These are phyloP conservation scores for Colletes collaris DNA, from an alignment of 2,888 invertebrate species.

Conservation along the genomic window DNA sequence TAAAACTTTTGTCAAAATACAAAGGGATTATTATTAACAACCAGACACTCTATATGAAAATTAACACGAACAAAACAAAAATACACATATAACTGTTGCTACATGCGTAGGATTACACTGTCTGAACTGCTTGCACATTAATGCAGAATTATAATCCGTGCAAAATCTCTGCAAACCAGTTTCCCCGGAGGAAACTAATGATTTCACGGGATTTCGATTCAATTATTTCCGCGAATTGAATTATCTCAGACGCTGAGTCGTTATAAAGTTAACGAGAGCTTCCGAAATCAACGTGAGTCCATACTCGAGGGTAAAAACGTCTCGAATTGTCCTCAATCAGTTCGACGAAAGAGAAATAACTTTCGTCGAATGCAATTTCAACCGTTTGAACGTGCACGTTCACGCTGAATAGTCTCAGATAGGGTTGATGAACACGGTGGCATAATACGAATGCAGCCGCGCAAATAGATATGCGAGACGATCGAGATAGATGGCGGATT, in stretches of 20 bases:
- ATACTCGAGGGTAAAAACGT: neutral
- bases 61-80: no score
- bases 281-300: slow-evolving; percentile 2
- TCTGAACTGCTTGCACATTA: no score
- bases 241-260: neutral
- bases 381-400: neutral
- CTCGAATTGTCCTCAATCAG: slow-evolving; percentile 18
- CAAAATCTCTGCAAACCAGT: no score
- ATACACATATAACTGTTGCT: no score
- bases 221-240: neutral
- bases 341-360: slow-evolving; percentile 17
- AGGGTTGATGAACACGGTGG: slow-evolving; percentile 37
- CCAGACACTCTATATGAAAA: no score
- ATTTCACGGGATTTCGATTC: slow-evolving; percentile 5
- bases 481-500: slow-evolving; percentile 59
- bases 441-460: slow-evolving; percentile 39
- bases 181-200: neutral
- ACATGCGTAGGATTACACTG: no score
- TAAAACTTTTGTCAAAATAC: no score
- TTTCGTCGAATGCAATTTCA: slow-evolving; percentile 32
- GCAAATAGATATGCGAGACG: slow-evolving; percentile 34
- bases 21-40: no score
- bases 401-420: slow-evolving; percentile 28
- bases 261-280: slow-evolving; percentile 3
- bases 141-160: neutral